Conservation (phyloP, 2,797 vertebrate genomes). For the Iguana delicatissima region DNA sequence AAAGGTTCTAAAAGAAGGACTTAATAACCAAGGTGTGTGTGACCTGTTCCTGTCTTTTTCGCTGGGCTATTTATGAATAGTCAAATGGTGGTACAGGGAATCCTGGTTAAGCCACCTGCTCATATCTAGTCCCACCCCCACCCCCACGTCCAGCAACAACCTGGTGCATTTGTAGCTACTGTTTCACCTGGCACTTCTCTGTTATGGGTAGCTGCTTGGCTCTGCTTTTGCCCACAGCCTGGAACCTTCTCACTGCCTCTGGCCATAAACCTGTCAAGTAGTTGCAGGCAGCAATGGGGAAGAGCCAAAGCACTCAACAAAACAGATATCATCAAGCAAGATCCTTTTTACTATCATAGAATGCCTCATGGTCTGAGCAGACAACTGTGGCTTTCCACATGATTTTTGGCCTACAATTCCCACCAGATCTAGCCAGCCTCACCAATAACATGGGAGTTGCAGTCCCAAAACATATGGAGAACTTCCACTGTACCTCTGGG, state of each 20-base stretch:
- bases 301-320: no score
- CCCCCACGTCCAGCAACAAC: no score
- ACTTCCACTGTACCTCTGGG: not conserved
- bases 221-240: not conserved
- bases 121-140: no score
- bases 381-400: not conserved
- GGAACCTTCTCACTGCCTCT: not conserved
- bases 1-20: not conserved
- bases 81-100: not conserved
- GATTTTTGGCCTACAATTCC: not conserved
- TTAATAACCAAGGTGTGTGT: not conserved
- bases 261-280: not conserved
- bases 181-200: not conserved
- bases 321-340: not conserved
- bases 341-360: not conserved
- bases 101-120: no score
- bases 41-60: not conserved
- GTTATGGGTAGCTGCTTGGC: not conserved
- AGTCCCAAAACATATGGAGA: not conserved
- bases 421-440: not conserved
- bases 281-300: not conserved
- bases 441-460: not conserved
- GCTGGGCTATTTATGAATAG: accelerated
- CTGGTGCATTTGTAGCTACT: no score
- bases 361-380: not conserved